Conservation (phyloP, 2,113 vertebrate species). For the Eira barbara region DNA sequence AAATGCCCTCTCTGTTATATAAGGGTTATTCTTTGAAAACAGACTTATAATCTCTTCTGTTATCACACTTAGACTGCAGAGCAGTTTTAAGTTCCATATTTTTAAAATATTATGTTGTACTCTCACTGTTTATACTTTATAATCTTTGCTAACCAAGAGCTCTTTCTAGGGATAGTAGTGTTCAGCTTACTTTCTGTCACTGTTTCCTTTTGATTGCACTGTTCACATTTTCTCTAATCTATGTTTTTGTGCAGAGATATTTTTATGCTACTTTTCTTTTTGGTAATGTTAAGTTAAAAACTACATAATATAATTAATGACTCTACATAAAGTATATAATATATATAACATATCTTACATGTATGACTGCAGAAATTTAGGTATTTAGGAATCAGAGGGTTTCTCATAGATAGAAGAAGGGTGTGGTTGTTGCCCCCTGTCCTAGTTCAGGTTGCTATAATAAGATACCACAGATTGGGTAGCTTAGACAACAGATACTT, state of each 20-base stretch:
- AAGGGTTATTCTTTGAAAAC: background rate
- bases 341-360: background rate
- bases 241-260: background rate
- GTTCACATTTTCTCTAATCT: background rate
- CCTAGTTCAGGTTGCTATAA: background rate
- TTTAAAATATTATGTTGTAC: background rate
- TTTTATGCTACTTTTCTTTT: background rate
- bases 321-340: background rate
- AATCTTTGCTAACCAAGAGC: background rate
- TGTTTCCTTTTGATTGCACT: background rate
- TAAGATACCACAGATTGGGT: background rate
- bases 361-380: background rate
- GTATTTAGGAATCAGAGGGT: background rate
- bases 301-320: background rate
- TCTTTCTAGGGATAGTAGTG: background rate
- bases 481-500: background rate
- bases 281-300: background rate
- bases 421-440: background rate
- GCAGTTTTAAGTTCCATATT: background rate
- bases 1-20: background rate
- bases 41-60: background rate
- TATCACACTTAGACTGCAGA: background rate
- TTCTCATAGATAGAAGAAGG: background rate
- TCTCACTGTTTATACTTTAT: background rate
- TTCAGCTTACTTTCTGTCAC: background rate